Conservation (phyloP, 2,113 vertebrate genomes). For the Mesitornis unicolor region DNA sequence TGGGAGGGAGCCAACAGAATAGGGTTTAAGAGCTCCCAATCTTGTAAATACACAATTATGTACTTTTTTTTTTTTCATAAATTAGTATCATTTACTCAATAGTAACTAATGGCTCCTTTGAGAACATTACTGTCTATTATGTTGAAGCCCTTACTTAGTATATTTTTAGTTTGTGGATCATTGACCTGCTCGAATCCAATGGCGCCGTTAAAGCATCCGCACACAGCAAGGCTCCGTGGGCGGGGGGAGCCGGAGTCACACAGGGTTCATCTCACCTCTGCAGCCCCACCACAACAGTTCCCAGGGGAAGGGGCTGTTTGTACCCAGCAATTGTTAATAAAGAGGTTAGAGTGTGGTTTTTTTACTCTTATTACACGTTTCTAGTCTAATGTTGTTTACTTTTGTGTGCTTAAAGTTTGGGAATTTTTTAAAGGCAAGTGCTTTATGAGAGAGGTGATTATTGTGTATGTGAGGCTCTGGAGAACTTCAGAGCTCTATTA, state of each 20-base stretch:
- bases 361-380: background rate
- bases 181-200: background rate
- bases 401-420: background rate
- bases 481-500: background rate
- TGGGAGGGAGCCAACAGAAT: background rate
- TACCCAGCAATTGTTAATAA: background rate
- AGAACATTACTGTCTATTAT: conserved; percentile 22
- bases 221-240: background rate
- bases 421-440: background rate
- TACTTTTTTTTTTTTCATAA: background rate
- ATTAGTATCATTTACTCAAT: conserved; percentile 27
- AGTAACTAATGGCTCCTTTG: conserved; percentile 14
- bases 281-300: background rate
- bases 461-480: background rate
- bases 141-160: background rate
- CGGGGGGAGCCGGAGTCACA: background rate
- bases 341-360: background rate
- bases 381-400: background rate
- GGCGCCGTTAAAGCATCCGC: background rate
- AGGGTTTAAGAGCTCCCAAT: background rate
- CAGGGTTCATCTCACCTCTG: background rate
- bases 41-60: conserved; percentile 5
- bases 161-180: conserved; percentile 1
- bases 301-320: background rate
- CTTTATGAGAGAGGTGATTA: background rate